phyloP scores from a whole-genome alignment of 2,113 vertebrate species.

The Gasterosteus nipponicus region DNA sequence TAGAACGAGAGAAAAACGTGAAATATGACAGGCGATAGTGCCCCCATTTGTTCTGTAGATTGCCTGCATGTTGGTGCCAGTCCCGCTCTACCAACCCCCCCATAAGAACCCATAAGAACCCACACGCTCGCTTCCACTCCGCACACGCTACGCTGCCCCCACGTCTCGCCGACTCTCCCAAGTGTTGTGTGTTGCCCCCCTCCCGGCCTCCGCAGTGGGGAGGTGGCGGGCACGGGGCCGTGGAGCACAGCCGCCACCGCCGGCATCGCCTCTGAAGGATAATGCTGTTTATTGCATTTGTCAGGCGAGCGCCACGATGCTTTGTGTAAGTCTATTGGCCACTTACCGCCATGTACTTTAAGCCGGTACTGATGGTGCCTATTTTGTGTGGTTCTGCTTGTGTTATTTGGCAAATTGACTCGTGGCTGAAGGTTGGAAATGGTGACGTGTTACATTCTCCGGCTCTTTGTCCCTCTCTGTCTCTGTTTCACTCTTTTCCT shows the following conservation, averaged over 20 bases:
- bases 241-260: slow-evolving; percentile 69
- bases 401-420: slow-evolving; percentile 80
- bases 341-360: slow-evolving; percentile 78
- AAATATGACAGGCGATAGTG: slow-evolving; percentile 77
- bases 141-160: slow-evolving; percentile 29
- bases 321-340: slow-evolving; percentile 83
- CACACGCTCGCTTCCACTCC: slow-evolving; percentile 22
- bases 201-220: slow-evolving; percentile 50
- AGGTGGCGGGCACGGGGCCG: slow-evolving; percentile 64
- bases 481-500: slow-evolving; percentile 19
- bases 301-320: slow-evolving; percentile 79
- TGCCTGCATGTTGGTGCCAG: slow-evolving; percentile 76
- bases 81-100: slow-evolving; percentile 65
- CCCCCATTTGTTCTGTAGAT: slow-evolving; percentile 78
- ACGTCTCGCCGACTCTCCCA: slow-evolving; percentile 39
- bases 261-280: slow-evolving; percentile 77
- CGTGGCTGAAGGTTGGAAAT: slow-evolving; percentile 69
- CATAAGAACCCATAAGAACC: slow-evolving; percentile 11
- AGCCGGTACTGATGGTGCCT: slow-evolving; percentile 76
- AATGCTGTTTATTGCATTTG: slow-evolving; percentile 83
- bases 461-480: slow-evolving; percentile 33
- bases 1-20: slow-evolving; percentile 72
- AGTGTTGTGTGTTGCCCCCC: slow-evolving; percentile 60
- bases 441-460: slow-evolving; percentile 64
- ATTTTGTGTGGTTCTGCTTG: slow-evolving; percentile 76